A percentile compares a stretch with the other conserved stretches of the same genome.
Conservation (phyloP, 2,797 vertebrate species). For the Chrysocyon brachyurus region DNA sequence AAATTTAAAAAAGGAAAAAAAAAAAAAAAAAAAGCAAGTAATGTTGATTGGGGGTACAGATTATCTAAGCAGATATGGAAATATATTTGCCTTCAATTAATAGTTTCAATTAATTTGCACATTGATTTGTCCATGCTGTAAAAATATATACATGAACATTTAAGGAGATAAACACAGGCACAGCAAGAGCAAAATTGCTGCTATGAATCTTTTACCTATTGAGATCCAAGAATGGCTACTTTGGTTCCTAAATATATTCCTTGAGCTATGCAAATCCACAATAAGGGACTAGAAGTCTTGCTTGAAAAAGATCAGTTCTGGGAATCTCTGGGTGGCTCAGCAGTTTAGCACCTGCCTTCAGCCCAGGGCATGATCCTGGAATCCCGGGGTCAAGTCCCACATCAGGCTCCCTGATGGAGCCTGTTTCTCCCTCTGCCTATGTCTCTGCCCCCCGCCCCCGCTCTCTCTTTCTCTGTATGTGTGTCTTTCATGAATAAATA, state of each 20-base stretch:
- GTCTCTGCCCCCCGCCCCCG: too few relatives aligned
- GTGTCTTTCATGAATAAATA: too few relatives aligned
- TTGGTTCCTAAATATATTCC: not conserved
- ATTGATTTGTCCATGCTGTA: not conserved
- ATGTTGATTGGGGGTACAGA: not conserved
- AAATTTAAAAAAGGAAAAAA: not conserved
- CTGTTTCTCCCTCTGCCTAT: too few relatives aligned
- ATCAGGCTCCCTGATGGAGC: too few relatives aligned
- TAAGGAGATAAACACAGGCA: slow-evolving; percentile 20
- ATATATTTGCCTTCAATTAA: slow-evolving; percentile 20
- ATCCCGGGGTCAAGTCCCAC: too few relatives aligned
- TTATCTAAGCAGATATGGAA: not conserved
- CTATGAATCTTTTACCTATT: not conserved
- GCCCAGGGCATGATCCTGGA: too few relatives aligned
- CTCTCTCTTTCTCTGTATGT: too few relatives aligned
- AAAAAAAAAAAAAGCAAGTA: not conserved
- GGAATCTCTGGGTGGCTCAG: too few relatives aligned
- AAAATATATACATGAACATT: not conserved
- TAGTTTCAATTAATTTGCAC: slow-evolving; percentile 48
- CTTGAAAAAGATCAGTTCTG: slow-evolving; percentile 36
- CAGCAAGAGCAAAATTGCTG: slow-evolving; percentile 16
- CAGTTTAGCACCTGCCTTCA: too few relatives aligned
- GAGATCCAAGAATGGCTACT: not conserved
- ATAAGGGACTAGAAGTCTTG: not conserved
- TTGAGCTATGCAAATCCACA: slow-evolving; percentile 3